A percentile compares a stretch with the other conserved stretches of the same genome.
Evolutionary conservation across 1,140 invertebrate species (phyloP).

Genomic region (Macrocentrus cingulum): DNA sequence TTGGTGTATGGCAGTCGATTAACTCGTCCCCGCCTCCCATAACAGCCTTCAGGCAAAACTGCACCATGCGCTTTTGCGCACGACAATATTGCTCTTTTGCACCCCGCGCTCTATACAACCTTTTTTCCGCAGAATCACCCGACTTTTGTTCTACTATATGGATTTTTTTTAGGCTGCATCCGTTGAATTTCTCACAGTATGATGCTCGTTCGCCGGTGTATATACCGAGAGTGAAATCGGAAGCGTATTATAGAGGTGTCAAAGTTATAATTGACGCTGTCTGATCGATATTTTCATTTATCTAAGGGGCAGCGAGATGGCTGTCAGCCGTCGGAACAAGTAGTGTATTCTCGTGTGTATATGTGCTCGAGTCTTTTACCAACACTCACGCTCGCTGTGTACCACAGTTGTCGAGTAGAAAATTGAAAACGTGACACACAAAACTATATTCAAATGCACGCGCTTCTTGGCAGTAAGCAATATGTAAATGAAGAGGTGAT

Average conservation of each 20-base stretch:
- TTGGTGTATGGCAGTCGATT: slow-evolving; percentile 41
- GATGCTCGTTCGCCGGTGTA: too few species aligned
- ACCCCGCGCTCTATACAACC: too few species aligned
- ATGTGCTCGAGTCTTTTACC: slow-evolving; percentile 4
- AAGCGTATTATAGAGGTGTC: slow-evolving; percentile 50
- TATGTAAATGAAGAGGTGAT: slow-evolving; percentile 27
- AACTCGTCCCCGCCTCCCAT: slow-evolving; percentile 28
- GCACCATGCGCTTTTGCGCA: slow-evolving; percentile 21
- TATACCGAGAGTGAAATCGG: slow-evolving; percentile 35
- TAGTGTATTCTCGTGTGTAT: slow-evolving; percentile 42
- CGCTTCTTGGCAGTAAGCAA: slow-evolving; percentile 13
- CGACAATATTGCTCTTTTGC: slow-evolving; percentile 11
- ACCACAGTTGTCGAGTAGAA: slow-evolving; percentile 48
- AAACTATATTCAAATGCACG: slow-evolving; percentile 17
- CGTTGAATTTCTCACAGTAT: too few species aligned
- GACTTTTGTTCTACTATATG: slow-evolving; percentile 12
- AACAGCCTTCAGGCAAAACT: slow-evolving; percentile 29
- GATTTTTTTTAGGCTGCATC: neutral
- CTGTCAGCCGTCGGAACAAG: slow-evolving; percentile 52
- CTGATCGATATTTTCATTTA: slow-evolving; percentile 59
- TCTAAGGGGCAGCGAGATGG: slow-evolving; percentile 46
- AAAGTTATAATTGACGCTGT: slow-evolving; percentile 55
- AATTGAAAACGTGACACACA: slow-evolving; percentile 54
- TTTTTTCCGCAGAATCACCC: slow-evolving; percentile 9
- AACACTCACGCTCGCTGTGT: slow-evolving; percentile 1